Conservation (phyloP, 2,888 invertebrate genomes). For the Andrena bicolor region DNA sequence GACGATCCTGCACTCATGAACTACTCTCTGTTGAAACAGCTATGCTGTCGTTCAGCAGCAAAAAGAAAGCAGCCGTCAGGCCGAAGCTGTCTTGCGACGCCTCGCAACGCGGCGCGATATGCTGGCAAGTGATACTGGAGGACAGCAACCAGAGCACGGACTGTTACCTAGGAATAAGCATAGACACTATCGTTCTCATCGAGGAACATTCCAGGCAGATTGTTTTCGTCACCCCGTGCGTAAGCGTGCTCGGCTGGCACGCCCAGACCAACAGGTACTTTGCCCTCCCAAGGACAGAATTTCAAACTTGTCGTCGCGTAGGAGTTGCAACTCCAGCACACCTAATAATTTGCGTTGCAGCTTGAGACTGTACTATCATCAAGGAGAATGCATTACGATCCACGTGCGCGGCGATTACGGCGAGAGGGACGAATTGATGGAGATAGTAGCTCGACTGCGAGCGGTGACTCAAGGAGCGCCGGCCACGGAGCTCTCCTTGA, state of each 20-base stretch:
- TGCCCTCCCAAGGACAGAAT: not conserved
- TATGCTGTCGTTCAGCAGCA: constrained; percentile 91
- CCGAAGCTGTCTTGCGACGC: constrained; percentile 91
- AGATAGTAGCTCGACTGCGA: constrained; percentile 92
- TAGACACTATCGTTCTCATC: constrained; percentile 94
- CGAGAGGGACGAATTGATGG: constrained; percentile 90
- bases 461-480: constrained; percentile 92
- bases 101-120: constrained; percentile 91
- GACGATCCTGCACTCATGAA: too few species aligned
- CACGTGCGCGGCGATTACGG: constrained; percentile 90
- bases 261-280: constrained; percentile 87
- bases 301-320: not conserved
- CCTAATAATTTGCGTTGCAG: constrained; percentile 83
- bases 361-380: constrained; percentile 94
- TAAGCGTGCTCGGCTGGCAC: constrained; percentile 92
- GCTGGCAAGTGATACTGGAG: constrained; percentile 92
- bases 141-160: constrained; percentile 90
- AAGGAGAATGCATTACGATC: constrained; percentile 96
- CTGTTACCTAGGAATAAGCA: constrained; percentile 94
- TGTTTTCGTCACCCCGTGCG: constrained; percentile 94
- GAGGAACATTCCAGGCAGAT: constrained; percentile 93
- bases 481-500: constrained; percentile 92
- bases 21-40: constrained; percentile 84
- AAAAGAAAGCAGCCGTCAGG: constrained; percentile 92
- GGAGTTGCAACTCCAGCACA: not conserved